Evolutionary conservation across 2,797 vertebrate genomes (phyloP).

Genomic region (Masticophis lateralis): DNA sequence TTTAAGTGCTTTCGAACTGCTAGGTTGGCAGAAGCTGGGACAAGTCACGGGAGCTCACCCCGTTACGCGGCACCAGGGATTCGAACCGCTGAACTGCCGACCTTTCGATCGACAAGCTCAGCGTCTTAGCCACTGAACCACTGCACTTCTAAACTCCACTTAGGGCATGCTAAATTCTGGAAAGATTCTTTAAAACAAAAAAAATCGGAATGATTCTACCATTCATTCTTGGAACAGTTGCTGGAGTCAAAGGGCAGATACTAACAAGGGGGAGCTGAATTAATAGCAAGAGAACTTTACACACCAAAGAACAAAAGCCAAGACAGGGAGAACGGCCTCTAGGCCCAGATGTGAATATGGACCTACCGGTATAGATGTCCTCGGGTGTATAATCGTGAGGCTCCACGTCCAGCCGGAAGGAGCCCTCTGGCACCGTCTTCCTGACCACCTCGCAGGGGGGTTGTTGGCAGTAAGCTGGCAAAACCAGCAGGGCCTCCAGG

Average conservation of each 20-base stretch:
- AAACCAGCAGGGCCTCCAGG: background rate
- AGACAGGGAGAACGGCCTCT: background rate
- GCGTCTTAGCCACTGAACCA: too few species aligned
- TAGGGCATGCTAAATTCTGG: background rate
- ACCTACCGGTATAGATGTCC: constrained; percentile 57
- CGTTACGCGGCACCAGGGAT: too few species aligned
- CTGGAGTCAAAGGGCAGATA: background rate
- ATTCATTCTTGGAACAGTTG: background rate
- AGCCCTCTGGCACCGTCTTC: rapidly evolving
- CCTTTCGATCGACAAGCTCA: too few species aligned
- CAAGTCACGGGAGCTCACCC: too few species aligned
- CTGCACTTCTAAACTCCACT: too few species aligned
- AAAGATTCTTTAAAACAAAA: background rate
- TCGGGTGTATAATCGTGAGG: background rate
- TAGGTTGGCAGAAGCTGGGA: too few species aligned
- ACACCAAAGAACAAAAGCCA: background rate
- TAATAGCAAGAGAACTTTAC: rapidly evolving
- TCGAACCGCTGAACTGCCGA: too few species aligned
- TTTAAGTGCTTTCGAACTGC: too few species aligned
- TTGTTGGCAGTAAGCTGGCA: background rate
- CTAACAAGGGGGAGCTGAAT: background rate
- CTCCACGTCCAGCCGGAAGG: rapidly evolving
- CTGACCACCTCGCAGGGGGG: rapidly evolving
- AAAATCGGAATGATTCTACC: background rate
- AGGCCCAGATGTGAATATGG: background rate